Conservation (phyloP, 2,797 vertebrate species). For the Pangasius mekongensis region DNA sequence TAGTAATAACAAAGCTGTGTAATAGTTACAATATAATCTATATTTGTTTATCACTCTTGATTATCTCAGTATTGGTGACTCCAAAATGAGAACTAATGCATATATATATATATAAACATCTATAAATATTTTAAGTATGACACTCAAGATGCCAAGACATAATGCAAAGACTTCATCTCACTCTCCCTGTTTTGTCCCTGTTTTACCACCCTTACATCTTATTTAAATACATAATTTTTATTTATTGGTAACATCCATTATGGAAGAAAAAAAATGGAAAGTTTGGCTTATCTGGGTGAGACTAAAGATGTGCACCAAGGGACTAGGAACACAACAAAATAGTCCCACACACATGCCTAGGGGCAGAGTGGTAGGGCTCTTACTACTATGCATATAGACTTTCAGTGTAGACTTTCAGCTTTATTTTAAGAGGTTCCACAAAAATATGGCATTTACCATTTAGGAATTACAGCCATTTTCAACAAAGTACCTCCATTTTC, state of each 20-base stretch:
- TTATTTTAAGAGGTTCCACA: too few relatives aligned
- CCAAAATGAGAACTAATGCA: neutral
- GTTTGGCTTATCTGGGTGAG: too few relatives aligned
- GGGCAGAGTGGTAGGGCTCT: too few relatives aligned
- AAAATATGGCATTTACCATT: too few relatives aligned
- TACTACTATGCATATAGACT: too few relatives aligned
- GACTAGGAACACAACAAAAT: neutral
- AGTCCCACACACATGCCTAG: too few relatives aligned
- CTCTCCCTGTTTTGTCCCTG: neutral
- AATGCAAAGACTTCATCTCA: neutral
- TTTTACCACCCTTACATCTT: neutral
- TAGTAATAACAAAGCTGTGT: neutral
- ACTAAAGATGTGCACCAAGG: too few relatives aligned
- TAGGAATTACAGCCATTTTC: too few relatives aligned
- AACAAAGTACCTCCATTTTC: too few relatives aligned
- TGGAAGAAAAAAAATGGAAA: neutral
- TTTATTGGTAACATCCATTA: neutral
- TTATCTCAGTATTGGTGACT: neutral
- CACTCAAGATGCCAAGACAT: neutral
- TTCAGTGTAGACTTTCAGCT: too few relatives aligned
- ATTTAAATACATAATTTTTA: neutral
- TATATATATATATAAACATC: neutral
- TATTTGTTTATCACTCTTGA: neutral
- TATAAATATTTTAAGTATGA: neutral
- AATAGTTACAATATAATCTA: neutral